These are phyloP conservation scores for Cardiocondyla obscurior DNA, from an alignment of 1,140 invertebrate genomes.

Conservation along the genomic window DNA sequence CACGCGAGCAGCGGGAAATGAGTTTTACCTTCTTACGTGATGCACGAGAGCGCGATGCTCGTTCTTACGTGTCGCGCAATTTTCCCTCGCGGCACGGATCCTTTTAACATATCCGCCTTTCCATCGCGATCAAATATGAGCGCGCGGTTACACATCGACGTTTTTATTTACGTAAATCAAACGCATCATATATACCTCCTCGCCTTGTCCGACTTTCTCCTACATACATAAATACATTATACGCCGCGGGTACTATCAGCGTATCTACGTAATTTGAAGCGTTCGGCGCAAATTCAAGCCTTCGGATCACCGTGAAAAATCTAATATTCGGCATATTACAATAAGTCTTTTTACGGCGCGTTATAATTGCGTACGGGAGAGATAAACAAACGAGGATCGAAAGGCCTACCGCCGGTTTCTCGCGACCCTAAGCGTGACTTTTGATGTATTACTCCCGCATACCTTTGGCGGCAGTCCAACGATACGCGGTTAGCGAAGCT, in stretches of 20 bases:
- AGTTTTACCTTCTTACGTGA: slow-evolving; percentile 41
- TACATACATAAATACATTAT: slow-evolving; percentile 38
- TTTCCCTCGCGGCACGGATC: slow-evolving; percentile 25
- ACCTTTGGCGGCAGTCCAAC: too few relatives aligned
- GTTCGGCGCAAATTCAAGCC: neutral
- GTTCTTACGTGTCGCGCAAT: slow-evolving; percentile 46
- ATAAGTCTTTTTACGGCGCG: too few relatives aligned
- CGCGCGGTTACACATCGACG: slow-evolving; percentile 40
- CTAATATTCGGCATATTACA: too few relatives aligned
- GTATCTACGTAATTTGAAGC: neutral
- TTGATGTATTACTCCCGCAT: too few relatives aligned
- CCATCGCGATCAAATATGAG: slow-evolving; percentile 32
- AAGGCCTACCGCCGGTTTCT: too few relatives aligned
- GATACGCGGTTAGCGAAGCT: too few relatives aligned
- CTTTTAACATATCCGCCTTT: slow-evolving; percentile 25
- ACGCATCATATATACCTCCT: slow-evolving; percentile 25
- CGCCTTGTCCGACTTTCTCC: slow-evolving; percentile 54
- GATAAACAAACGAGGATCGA: too few relatives aligned
- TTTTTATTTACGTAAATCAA: slow-evolving; percentile 57
- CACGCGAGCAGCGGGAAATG: slow-evolving; percentile 20
- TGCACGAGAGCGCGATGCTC: slow-evolving; percentile 22
- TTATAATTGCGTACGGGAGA: too few relatives aligned
- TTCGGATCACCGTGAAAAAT: neutral
- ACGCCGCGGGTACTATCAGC: neutral
- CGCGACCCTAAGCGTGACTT: too few relatives aligned